phyloP scores from a whole-genome alignment of 2,797 vertebrate species.

The Odontamblyopus rebecca region DNA sequence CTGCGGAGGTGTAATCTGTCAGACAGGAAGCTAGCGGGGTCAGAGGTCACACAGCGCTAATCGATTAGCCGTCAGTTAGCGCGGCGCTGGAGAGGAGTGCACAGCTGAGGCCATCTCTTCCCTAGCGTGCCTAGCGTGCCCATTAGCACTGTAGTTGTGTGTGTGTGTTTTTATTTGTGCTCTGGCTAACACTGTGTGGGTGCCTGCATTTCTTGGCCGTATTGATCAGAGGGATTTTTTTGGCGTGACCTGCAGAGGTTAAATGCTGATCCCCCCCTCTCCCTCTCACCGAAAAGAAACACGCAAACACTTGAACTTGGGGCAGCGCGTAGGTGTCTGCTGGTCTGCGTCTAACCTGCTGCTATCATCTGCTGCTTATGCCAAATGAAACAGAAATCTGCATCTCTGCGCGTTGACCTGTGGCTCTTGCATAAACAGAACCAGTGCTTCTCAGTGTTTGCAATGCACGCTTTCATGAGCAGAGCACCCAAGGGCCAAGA shows the following conservation, averaged over 20 bases:
- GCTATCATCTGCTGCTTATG: constrained; percentile 63
- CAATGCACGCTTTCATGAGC: constrained; percentile 45
- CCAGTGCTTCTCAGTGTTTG: constrained; percentile 47
- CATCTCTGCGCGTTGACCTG: constrained; percentile 58
- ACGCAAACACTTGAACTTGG: constrained; percentile 68
- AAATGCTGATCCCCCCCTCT: constrained; percentile 75
- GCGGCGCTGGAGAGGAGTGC: constrained; percentile 73
- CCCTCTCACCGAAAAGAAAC: constrained; percentile 34
- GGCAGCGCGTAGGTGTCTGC: constrained; percentile 60
- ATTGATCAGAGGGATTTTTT: constrained; percentile 92
- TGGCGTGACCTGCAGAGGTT: constrained; percentile 88
- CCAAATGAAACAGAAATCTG: constrained; percentile 66
- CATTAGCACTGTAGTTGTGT: constrained; percentile 34
- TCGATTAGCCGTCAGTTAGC: constrained; percentile 83
- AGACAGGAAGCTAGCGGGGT: constrained; percentile 77
- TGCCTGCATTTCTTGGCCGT: constrained; percentile 63
- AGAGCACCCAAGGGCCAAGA: constrained; percentile 33
- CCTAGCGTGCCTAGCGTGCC: constrained; percentile 40
- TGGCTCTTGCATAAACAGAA: constrained; percentile 47
- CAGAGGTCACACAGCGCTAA: constrained; percentile 77
- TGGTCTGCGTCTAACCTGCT: constrained; percentile 57
- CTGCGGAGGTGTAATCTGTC: constrained; percentile 80
- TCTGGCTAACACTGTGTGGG: constrained; percentile 83
- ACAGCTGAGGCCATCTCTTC: constrained; percentile 83
- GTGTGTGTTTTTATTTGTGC: constrained; percentile 45